Conservation (phyloP, 2,888 invertebrate species). For the Philhelius pedissequus region DNA sequence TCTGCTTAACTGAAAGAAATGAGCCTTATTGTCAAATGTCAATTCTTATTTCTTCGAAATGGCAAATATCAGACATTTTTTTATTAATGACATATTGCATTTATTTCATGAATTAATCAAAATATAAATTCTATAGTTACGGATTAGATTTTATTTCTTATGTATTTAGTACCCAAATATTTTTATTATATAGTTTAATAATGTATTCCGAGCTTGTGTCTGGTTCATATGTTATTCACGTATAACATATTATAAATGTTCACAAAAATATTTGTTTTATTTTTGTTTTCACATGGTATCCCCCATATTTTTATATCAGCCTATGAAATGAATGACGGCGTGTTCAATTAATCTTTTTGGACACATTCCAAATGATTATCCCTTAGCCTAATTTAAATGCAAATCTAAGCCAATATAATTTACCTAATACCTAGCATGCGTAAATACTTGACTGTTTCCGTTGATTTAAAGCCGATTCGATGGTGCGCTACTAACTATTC, state of each 20-base stretch:
- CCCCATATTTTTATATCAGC: slow-evolving; percentile 15
- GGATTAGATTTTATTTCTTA: too few species aligned
- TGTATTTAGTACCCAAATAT: too few species aligned
- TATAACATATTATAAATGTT: not conserved
- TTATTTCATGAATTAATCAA: too few species aligned
- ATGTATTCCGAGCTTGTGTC: not conserved
- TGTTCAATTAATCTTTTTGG: slow-evolving; percentile 35
- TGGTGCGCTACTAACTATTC: not conserved
- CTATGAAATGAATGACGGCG: slow-evolving; percentile 14
- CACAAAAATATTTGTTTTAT: not conserved
- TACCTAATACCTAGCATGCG: slow-evolving; percentile 9
- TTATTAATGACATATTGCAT: too few species aligned
- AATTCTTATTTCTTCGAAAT: too few species aligned
- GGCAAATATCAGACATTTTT: too few species aligned
- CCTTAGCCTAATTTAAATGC: slow-evolving; percentile 4
- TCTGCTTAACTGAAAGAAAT: too few species aligned
- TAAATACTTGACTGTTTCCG: slow-evolving; percentile 51
- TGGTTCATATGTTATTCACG: not conserved
- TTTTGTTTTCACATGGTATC: not conserved
- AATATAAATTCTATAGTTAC: too few species aligned
- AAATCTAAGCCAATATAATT: slow-evolving; percentile 27
- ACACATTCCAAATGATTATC: slow-evolving; percentile 51
- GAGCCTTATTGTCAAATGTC: too few species aligned
- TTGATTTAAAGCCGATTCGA: slow-evolving; percentile 8
- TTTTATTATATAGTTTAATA: too few species aligned